phyloP scores from a whole-genome alignment of 2,113 vertebrate genomes.

The Coturnix japonica region DNA sequence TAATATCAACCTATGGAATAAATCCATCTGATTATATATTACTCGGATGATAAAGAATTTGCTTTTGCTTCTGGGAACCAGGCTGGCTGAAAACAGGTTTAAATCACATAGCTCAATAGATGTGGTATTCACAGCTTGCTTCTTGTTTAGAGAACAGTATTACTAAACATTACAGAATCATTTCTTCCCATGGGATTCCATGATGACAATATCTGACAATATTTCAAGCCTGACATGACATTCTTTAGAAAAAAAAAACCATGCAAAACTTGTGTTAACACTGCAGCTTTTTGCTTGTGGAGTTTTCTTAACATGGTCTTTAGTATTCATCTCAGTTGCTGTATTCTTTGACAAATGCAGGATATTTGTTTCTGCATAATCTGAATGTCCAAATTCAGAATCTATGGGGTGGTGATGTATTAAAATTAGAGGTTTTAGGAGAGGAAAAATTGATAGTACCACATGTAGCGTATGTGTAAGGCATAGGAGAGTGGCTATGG shows the following conservation, averaged over 20 bases:
- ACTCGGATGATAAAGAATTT: constrained; percentile 17
- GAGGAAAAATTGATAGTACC: not conserved
- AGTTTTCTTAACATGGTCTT: not conserved
- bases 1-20: not conserved
- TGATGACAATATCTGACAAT: not conserved
- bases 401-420: not conserved
- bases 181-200: not conserved
- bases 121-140: not conserved
- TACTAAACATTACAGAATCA: not conserved
- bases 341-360: not conserved
- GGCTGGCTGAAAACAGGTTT: not conserved
- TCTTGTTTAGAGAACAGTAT: not conserved
- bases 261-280: not conserved
- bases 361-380: not conserved
- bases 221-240: not conserved
- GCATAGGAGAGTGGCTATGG: not conserved
- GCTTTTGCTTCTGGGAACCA: not conserved
- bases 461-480: not conserved
- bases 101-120: not conserved
- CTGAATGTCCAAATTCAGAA: not conserved
- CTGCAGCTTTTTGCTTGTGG: not conserved
- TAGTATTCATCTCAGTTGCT: constrained; percentile 3
- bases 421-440: not conserved
- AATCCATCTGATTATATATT: not conserved
- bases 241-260: not conserved